Evolutionary conservation across 30 jellyfish, hydroid and myxozoan genomes (phyloP).

Genomic region (Mastigias papua): DNA sequence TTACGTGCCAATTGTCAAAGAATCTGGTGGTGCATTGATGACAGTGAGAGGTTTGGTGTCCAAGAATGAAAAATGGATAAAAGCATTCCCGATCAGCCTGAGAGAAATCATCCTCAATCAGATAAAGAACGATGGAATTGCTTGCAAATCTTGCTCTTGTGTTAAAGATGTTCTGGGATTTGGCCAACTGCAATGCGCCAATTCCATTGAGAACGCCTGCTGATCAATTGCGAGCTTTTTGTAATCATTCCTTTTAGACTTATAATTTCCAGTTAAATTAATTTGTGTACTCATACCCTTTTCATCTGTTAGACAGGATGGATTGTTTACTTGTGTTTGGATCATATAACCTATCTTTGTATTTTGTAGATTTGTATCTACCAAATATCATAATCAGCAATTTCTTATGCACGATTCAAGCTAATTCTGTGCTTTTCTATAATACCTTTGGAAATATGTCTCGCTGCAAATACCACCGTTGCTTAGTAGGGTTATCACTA

Average conservation of each 20-base stretch:
- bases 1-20: conserved; percentile 90
- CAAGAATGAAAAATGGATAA: conserved; percentile 76
- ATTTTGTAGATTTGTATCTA: no score
- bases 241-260: not conserved
- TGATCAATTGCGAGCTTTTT: not conserved
- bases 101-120: conserved; percentile 65
- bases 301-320: not conserved
- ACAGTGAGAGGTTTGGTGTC: conserved; percentile 81
- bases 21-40: conserved; percentile 89
- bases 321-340: not conserved
- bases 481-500: no score
- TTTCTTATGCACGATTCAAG: no score
- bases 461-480: no score
- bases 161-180: conserved; percentile 24
- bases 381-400: no score
- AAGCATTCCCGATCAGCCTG: conserved; percentile 79
- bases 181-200: conserved; percentile 25
- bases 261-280: not conserved
- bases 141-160: conserved; percentile 83
- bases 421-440: no score
- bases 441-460: no score
- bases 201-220: not conserved
- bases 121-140: conserved; percentile 49
- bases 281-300: not conserved
- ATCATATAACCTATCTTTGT: no score